phyloP scores from a whole-genome alignment of 2,888 invertebrate genomes.

The Allolobophora icterica region DNA sequence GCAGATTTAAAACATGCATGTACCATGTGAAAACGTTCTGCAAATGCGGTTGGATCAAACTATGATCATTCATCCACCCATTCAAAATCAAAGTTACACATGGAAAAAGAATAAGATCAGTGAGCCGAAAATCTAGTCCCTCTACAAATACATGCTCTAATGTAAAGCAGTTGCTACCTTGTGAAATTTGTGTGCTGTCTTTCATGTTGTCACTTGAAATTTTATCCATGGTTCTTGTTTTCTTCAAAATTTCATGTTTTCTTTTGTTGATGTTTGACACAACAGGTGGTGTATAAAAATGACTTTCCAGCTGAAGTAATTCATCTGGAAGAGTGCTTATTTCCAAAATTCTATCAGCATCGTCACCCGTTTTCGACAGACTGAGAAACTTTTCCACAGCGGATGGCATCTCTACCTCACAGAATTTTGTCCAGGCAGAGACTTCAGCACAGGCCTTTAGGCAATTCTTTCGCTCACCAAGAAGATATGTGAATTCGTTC shows the following conservation, averaged over 20 bases:
- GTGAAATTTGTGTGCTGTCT: background rate
- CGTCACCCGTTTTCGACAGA: background rate
- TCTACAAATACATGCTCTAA: conserved; percentile 79
- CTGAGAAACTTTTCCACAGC: conserved; percentile 66
- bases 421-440: conserved; percentile 68
- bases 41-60: background rate
- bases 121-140: conserved; percentile 80
- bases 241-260: conserved; percentile 29
- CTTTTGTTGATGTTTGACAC: conserved; percentile 83
- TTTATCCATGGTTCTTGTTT: conserved; percentile 43
- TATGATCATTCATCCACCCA: background rate
- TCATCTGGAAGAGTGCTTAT: conserved; percentile 72
- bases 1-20: background rate
- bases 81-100: conserved; percentile 67
- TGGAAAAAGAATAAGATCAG: conserved; percentile 81
- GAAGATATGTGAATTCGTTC: conserved; percentile 31
- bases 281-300: conserved; percentile 81
- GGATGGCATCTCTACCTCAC: conserved; percentile 79
- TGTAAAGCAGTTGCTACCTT: background rate
- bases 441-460: conserved; percentile 50
- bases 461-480: conserved; percentile 42
- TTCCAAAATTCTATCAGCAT: background rate
- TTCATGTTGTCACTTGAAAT: background rate
- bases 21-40: background rate
- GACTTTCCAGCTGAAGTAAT: conserved; percentile 80